Evolutionary conservation across 2,797 vertebrate genomes (phyloP), one percentile per base, ranked within the genome.

Genomic region (Microctenopoma lineatum): DNA sequence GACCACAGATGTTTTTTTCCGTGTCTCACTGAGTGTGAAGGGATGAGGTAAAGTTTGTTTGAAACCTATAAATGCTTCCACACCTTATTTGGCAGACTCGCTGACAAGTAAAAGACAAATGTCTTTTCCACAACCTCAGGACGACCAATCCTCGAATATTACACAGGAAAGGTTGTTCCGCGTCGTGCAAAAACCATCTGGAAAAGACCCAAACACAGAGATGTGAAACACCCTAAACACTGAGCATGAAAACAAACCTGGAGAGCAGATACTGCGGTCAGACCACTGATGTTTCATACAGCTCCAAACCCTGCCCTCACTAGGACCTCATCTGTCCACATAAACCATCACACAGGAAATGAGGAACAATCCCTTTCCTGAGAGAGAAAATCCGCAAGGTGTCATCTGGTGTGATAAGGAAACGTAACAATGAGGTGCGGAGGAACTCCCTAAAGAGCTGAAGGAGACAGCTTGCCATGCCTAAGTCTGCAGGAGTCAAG

Each of bases 371-470:
- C 70, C 75, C 71, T 78, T 85, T 86, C 72, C 76, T 83, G 75
- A 71, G 54, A 74, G 59, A 84, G 57, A 78, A 85, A 79, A 86
- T 89, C 86, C 92, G 88, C 85, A 89, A 85, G 79, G 87, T 90
- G 91, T 94, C 81, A 82, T 90, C 84, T 84, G 81, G 72, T 74
- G 67, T 47, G 73, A 87, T 84, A 59, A 83, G 88, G 84, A 92
- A 92, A 87, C 48, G 57, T 67, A 88, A 91, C 90, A 92, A 90
- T 89, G 84, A 85, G 61, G 71, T 86, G 79, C 77, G 58, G 82
- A 89, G 89, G 81, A 87, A 87, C 86, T 83, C 87, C 86, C 87
- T 0, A 50, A 78, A 56, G 73, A 78, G 70, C 76, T 75, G 55
- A 75, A 81, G 51, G 52, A 73, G 82, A 75, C 59, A 9, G 42